Evolutionary conservation across 2,797 vertebrate species (phyloP), one percentile per base, ranked within the genome.

Genomic region (Tiaroga cobitis): DNA sequence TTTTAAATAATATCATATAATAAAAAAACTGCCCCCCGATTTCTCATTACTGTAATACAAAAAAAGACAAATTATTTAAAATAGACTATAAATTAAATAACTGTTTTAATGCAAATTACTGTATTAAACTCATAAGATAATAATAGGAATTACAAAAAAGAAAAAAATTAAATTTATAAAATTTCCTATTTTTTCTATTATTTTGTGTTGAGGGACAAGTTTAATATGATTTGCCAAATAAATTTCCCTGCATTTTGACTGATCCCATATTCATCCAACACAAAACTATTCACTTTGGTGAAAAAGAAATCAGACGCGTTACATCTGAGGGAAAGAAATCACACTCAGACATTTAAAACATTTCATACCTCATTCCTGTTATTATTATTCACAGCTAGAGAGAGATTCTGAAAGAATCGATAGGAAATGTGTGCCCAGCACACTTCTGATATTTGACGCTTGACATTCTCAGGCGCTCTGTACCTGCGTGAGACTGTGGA

Each of bases 381-480:
- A 72, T 54, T 54, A 41, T n/a, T 49, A 61, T 73, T 65, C 68
- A 74, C 54, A 34, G 32, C 19, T 68, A 39, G 26, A 65, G 49
- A 46, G 51, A 24, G 37, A 78, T 61, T 79, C 21, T 4, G 7
- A 43, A 26, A 59, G 13, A 75, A 75, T n/a, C 39, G 9, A 54
- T 78, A 34, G 9, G 54, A 56, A 72, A n/a, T 3, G n/a, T 75
- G 32, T 89, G 90, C 89, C 90, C 87, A 88, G 88, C 90, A 89
- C 87, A 86, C 85, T 87, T 91, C 88, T 94, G 93, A 93, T 94
- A 92, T 93, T 92, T 94, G 92, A 93, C 82, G 87, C 92, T 93
- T 95, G 93, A 94, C 94, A 95, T 95, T 95, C 92, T 94, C 90
- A 93, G 87, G 89, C 41, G 80, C 70, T 88, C 78, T 90, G 89